Evolutionary conservation across 2,888 invertebrate species (phyloP), one percentile per base, ranked within the genome.

Genomic region (Liodrosophila aerea): DNA sequence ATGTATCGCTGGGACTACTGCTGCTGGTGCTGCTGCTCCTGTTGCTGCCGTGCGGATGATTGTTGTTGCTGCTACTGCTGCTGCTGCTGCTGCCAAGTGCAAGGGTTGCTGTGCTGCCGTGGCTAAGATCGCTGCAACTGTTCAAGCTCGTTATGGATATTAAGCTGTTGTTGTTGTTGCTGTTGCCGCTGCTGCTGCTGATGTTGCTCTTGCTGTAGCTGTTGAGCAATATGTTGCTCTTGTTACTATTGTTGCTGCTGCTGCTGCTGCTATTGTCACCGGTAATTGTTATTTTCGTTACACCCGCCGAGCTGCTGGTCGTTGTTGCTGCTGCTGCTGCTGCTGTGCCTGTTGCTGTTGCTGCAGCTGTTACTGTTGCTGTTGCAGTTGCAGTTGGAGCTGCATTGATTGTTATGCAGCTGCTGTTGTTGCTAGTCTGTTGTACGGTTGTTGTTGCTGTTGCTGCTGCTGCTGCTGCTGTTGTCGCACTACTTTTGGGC

Each of bases 1-100:
- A 86, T 22, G 87, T 88, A 52, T 88, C 88, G 72, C 88, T 88
- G 66, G 73, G 76, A 33, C 75, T 57, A 50, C 54, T 68, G 56
- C 64, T 64, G 43, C 53, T 67, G 54, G 39, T 62, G 40, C 43
- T 61, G 50, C 18, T 60, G 73, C 76, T 83, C 53, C 67, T 77
- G 54, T 73, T 80, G 43, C 62, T 62, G 57, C 4, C 52, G 46
- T 45, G 63, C 39, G 51, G 73, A 44, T 49, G 64, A 37, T 52
- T 69, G 61, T 46, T 67, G 39, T 18, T 52, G 64, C 18, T 47
- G 60, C 36, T 59, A 64, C 12, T 65, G 54, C 1, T 53, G 62
- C 27, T 72, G 47, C 15, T 56, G 57, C 36, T 63, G 52, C 40
- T 64, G 63, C 53, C 63, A 31, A 62, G 75, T 30, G 59, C 64